A percentile compares a stretch with the other conserved stretches of the same genome.
Conservation (phyloP, 2,888 invertebrate genomes). For the Melitaea athalia region DNA sequence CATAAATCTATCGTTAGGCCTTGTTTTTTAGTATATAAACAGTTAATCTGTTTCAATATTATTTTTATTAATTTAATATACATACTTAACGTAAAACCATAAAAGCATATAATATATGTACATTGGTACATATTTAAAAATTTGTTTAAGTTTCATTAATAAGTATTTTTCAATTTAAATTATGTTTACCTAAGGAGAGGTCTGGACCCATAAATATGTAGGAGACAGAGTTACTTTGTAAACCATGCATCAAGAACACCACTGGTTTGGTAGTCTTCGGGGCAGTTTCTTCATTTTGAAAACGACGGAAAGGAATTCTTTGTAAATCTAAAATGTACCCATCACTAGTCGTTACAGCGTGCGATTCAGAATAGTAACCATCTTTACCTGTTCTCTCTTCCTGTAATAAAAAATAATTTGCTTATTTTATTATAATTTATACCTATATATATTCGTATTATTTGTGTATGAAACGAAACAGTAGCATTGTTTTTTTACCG, state of each 20-base stretch:
- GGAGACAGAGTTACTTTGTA: slow-evolving; percentile 44
- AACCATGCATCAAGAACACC: slow-evolving; percentile 52
- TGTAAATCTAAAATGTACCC: slow-evolving; percentile 53
- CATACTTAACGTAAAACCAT: too few relatives aligned
- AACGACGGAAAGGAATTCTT: slow-evolving; percentile 48
- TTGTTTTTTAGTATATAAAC: background rate
- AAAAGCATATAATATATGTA: too few relatives aligned
- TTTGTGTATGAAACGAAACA: too few relatives aligned
- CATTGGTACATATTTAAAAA: too few relatives aligned
- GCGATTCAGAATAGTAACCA: slow-evolving; percentile 49
- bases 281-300: slow-evolving; percentile 26
- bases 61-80: too few relatives aligned
- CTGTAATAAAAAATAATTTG: slow-evolving; percentile 20
- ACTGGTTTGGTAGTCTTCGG: slow-evolving; percentile 40
- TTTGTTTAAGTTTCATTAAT: too few relatives aligned
- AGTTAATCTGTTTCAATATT: too few relatives aligned
- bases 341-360: slow-evolving; percentile 47
- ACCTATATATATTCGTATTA: too few relatives aligned
- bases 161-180: background rate
- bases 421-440: too few relatives aligned
- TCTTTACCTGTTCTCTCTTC: slow-evolving; percentile 36
- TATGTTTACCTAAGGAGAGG: slow-evolving; percentile 44
- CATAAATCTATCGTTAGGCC: too few relatives aligned
- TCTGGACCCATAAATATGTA: slow-evolving; percentile 43
- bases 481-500: too few relatives aligned